Percentiles rank a stretch among this genome's conserved stretches.
These are phyloP conservation scores for Smithornis capensis DNA, from an alignment of 2,113 vertebrate genomes.

Conservation along the genomic window DNA sequence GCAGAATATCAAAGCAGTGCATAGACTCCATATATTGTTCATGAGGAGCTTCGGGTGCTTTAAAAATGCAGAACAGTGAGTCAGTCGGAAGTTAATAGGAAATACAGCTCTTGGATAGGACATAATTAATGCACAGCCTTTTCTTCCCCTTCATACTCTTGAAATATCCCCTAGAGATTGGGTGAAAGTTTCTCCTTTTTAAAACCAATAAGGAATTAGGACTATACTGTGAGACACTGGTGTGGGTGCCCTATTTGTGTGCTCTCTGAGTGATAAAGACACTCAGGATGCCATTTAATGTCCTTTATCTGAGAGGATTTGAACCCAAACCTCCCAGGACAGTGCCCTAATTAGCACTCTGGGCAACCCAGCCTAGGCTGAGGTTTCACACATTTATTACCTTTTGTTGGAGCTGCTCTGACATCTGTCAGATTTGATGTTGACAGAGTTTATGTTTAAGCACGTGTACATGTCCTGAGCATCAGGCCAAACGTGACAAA, in stretches of 20 bases:
- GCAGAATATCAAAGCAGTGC: background rate
- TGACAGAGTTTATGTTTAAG: background rate
- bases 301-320: slow-evolving; percentile 2
- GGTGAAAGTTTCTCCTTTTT: background rate
- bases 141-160: background rate
- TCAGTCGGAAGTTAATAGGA: background rate
- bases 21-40: background rate
- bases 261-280: background rate
- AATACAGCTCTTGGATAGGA: background rate
- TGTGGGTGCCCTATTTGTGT: background rate
- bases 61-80: background rate
- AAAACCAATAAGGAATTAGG: background rate
- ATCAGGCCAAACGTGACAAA: background rate
- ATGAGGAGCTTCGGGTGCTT: background rate
- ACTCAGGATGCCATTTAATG: background rate
- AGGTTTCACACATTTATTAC: background rate
- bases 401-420: background rate
- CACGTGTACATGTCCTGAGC: background rate
- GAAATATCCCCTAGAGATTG: background rate
- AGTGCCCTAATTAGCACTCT: background rate
- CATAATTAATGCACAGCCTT: background rate
- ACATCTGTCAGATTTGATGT: background rate
- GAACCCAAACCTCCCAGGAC: background rate
- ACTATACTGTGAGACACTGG: background rate
- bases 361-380: background rate